These are phyloP conservation scores for Leptogaster cylindrica DNA, from an alignment of 2,888 invertebrate genomes.

Conservation along the genomic window DNA sequence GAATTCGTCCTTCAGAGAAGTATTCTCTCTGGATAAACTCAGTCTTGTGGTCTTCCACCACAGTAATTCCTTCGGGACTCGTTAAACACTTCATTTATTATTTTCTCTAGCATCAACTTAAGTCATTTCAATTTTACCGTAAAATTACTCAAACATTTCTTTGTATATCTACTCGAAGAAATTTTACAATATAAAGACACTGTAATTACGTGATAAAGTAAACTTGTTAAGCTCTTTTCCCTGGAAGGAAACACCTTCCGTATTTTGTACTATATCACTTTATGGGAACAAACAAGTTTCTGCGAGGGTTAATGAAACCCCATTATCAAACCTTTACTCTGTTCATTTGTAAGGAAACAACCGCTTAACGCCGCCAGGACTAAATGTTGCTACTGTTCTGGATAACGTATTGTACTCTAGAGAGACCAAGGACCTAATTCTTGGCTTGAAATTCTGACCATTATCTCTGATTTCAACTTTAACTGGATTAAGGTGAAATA, in stretches of 20 bases:
- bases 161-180: neutral
- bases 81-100: too few relatives aligned
- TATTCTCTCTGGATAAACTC: too few relatives aligned
- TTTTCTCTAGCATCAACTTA: too few relatives aligned
- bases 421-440: slow-evolving; percentile 9
- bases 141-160: too few relatives aligned
- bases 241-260: neutral
- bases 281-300: slow-evolving; percentile 25
- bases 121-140: too few relatives aligned
- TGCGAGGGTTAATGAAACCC: slow-evolving; percentile 25
- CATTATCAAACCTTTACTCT: slow-evolving; percentile 17
- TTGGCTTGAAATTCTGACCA: slow-evolving; percentile 22
- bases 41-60: too few relatives aligned
- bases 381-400: slow-evolving; percentile 11
- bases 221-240: neutral
- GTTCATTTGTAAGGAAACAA: slow-evolving; percentile 11
- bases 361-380: slow-evolving; percentile 14
- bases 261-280: slow-evolving; percentile 4
- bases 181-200: slow-evolving; percentile 7
- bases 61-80: too few relatives aligned
- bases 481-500: slow-evolving; percentile 35
- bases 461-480: slow-evolving; percentile 33
- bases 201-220: slow-evolving; percentile 12
- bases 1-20: too few relatives aligned
- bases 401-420: slow-evolving; percentile 9